Base-by-base conservation (phyloP, 2,113 vertebrate species). In the Nesoenas mayeri region DNA sequence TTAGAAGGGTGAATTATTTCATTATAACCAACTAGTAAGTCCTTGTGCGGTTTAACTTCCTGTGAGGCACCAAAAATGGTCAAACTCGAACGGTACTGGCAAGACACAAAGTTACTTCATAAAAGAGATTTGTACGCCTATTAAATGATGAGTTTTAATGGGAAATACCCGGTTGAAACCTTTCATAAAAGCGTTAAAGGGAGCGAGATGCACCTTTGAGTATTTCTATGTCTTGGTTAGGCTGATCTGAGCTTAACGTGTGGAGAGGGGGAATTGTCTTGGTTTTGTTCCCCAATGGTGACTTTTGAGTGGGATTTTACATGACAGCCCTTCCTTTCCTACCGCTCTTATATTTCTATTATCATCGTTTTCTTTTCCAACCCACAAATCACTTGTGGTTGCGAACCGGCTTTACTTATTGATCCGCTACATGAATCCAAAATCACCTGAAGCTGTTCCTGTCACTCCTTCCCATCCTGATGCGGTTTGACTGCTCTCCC, bases 371-470 rank as follows among this genome's bases (percentile, higher is more conserved):
- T 66, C 44, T 81, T 77, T 60, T 32, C 65, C 22, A 29, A 16
- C 64, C 42, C 47, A 18, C 87, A 77, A 77, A 70, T 53, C 69
- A 58, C 15, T 51, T 48, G 75, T 36, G 44, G 18, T 64, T 70
- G 75, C 11, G 80, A 58, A 8, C 8, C 44, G 28, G 44, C 17
- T 70, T 89, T 80, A 44, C 64, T 60, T 47, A 31, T 77, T 77
- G 75, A 90, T 81, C 75, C 36, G 62, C 38, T 60, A 14, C 29
- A 14, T 11, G 64, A 60, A 64, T 71, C 31, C 42, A 54, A 66
- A 93, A 86, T 86, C 50, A 71, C 82, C 71, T 18, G 28, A 81
- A 78, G 57, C 77, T 90, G 70, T 54, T 81, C 44, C 81, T 60
- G 75, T 77, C 64, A 14, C 51, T 85, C n/a, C 57, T 65, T 77